A percentile compares a stretch with the other conserved stretches of the same genome.
Evolutionary conservation across 2,113 vertebrate species (phyloP).

Genomic region (Corydoras maculifer): DNA sequence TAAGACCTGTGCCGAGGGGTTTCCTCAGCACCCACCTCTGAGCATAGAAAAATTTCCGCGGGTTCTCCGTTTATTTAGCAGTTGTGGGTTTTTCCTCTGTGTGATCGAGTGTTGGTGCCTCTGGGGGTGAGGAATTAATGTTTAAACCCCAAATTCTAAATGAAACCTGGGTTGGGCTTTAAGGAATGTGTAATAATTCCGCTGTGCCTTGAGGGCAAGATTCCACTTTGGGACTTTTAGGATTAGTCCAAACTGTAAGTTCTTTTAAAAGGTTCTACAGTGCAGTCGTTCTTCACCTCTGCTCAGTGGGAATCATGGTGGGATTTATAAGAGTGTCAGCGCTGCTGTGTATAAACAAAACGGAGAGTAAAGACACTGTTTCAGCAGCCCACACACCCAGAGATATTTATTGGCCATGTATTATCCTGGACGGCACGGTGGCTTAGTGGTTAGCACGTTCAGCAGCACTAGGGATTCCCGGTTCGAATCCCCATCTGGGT

Average conservation of each 20-base stretch:
- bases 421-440: not conserved
- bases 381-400: slow-evolving; percentile 3
- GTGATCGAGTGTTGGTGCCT: not conserved
- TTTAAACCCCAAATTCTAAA: not conserved
- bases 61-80: too few species aligned
- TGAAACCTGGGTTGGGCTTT: not conserved
- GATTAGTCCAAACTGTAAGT: not conserved
- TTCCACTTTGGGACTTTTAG: not conserved
- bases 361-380: not conserved
- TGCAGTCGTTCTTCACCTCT: not conserved
- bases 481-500: too few species aligned
- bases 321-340: not conserved
- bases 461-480: too few species aligned
- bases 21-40: slow-evolving; percentile 5
- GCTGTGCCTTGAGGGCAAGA: not conserved
- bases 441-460: too few species aligned
- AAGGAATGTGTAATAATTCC: not conserved
- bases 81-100: too few species aligned
- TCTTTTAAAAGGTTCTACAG: not conserved
- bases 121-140: not conserved
- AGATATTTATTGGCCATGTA: not conserved
- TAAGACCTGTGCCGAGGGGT: too few species aligned
- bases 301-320: not conserved
- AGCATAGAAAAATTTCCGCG: slow-evolving; percentile 4
- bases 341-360: slow-evolving; percentile 11